Evolutionary conservation across 2,888 invertebrate genomes (phyloP).

Genomic region (Parasteatoda lunata): DNA sequence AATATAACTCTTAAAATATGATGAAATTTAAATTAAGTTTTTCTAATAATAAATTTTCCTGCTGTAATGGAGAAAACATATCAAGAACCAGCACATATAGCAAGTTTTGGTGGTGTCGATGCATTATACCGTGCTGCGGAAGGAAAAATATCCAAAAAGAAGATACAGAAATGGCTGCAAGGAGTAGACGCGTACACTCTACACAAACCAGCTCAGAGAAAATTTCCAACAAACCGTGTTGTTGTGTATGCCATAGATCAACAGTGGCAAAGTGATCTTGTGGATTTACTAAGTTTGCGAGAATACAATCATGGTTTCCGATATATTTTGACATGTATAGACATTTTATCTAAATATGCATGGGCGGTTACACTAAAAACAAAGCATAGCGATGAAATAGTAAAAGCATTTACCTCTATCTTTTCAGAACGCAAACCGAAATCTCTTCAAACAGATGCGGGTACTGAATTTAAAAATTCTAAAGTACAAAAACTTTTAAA

Average conservation of each 20-base stretch:
- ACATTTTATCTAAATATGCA: slow-evolving; percentile 71
- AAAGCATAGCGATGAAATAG: no score
- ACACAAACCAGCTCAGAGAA: slow-evolving; percentile 45
- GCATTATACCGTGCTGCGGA: neutral
- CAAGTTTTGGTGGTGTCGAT: slow-evolving; percentile 36
- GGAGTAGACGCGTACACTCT: slow-evolving; percentile 50
- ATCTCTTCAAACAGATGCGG: no score
- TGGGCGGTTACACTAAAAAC: slow-evolving; percentile 70
- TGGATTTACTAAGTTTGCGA: slow-evolving; percentile 63
- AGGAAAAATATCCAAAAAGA: slow-evolving; percentile 9
- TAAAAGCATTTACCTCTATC: no score
- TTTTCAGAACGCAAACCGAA: no score
- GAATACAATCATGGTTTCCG: slow-evolving; percentile 69
- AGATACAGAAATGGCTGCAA: slow-evolving; percentile 59
- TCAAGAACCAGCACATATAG: slow-evolving; percentile 10
- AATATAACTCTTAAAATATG: no score
- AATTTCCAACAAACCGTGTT: slow-evolving; percentile 61
- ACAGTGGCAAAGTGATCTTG: slow-evolving; percentile 71
- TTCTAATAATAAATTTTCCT: no score
- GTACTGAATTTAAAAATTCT: slow-evolving; percentile 70
- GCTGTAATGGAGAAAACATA: no score
- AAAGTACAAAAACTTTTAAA: slow-evolving; percentile 57
- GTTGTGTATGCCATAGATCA: slow-evolving; percentile 69
- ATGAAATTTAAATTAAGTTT: no score
- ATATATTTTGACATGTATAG: no score